A percentile compares a stretch with the other conserved stretches of the same genome.
phyloP scores from a whole-genome alignment of 2,113 vertebrate genomes.

The Bubo scandiacus region DNA sequence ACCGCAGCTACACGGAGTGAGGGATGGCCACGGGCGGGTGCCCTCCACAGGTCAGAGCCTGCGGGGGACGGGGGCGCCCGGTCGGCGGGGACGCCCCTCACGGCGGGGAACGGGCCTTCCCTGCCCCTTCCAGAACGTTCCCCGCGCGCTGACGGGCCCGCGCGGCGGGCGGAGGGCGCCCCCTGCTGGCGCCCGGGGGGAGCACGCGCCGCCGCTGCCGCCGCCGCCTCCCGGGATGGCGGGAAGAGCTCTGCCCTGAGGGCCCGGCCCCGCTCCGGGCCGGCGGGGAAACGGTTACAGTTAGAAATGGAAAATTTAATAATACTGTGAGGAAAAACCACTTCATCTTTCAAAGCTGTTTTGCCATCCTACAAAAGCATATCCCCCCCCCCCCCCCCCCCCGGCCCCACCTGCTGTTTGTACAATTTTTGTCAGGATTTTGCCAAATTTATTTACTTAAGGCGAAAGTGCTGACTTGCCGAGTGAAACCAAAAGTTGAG shows the following conservation, averaged over 20 bases:
- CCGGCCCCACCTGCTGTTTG: not conserved
- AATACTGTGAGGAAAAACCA: too few relatives aligned
- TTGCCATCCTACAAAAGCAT: rapidly evolving
- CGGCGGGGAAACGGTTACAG: rapidly evolving
- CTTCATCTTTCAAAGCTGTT: rapidly evolving
- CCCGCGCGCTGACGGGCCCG: too few relatives aligned
- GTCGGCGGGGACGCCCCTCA: too few relatives aligned
- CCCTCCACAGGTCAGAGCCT: too few relatives aligned
- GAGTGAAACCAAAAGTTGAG: not conserved
- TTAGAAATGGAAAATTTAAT: not conserved
- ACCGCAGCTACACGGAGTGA: rapidly evolving
- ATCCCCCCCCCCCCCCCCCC: rapidly evolving
- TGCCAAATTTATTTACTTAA: not conserved
- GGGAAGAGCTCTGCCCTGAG: not conserved
- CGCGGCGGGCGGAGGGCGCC: not conserved
- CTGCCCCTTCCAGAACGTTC: not conserved
- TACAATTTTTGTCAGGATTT: not conserved
- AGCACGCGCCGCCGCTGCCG: not conserved
- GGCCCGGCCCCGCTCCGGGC: too few relatives aligned
- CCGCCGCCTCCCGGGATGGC: too few relatives aligned
- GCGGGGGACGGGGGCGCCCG: too few relatives aligned
- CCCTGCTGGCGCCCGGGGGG: not conserved
- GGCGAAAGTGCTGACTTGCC: not conserved
- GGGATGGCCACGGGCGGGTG: not conserved
- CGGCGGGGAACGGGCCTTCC: not conserved